A percentile compares a stretch with the other conserved stretches of the same genome.
These are phyloP conservation scores for Ceyx melanurus DNA, from an alignment of 2,113 vertebrate genomes.

Conservation along the genomic window DNA sequence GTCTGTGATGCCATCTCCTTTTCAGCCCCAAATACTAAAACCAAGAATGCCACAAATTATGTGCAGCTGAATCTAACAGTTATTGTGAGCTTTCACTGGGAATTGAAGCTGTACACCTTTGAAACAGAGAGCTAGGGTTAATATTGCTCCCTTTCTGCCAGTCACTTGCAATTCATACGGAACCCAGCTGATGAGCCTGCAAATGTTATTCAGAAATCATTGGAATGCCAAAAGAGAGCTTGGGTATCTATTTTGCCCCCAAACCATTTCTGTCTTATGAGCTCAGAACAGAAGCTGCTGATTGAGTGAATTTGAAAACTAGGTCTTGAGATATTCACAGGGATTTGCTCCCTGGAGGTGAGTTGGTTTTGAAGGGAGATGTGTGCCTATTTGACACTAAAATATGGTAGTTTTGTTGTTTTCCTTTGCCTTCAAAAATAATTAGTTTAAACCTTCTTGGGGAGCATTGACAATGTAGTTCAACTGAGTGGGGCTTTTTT, in stretches of 20 bases:
- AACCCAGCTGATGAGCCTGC: background rate
- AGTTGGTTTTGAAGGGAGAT: background rate
- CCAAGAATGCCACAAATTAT: background rate
- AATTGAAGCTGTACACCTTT: background rate
- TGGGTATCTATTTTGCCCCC: background rate
- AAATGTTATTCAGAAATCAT: background rate
- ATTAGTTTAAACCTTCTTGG: background rate
- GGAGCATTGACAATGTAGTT: background rate
- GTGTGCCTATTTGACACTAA: background rate
- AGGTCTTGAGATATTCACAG: background rate
- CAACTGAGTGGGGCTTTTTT: background rate
- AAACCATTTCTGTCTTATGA: background rate
- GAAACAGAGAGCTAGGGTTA: background rate
- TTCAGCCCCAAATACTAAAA: background rate
- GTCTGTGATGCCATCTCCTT: background rate
- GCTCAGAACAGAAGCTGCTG: slow-evolving; percentile 9
- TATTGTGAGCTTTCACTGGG: background rate
- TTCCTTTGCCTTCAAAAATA: background rate
- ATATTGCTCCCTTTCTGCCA: background rate
- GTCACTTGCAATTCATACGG: background rate
- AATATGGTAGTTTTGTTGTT: background rate
- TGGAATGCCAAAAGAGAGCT: background rate
- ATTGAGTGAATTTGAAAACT: slow-evolving; percentile 1
- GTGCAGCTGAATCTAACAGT: background rate
- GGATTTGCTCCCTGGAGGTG: background rate